A percentile compares a stretch with the other conserved stretches of the same genome.
phyloP scores from a whole-genome alignment of 2,113 vertebrate species.

The Gasterosteus nipponicus region DNA sequence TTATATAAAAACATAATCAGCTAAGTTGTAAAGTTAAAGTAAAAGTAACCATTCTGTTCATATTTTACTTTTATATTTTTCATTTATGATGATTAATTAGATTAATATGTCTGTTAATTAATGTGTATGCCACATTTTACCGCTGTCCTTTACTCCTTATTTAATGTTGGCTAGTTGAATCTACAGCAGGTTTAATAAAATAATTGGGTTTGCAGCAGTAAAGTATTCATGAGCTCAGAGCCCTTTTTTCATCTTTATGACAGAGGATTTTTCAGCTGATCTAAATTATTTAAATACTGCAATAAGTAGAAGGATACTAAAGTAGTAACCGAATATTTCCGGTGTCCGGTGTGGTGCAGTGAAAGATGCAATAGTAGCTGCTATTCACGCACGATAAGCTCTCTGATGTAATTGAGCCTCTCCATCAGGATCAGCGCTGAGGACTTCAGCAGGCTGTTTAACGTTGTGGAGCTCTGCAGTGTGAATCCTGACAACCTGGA shows the following conservation, averaged over 20 bases:
- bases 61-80: background rate
- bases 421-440: slow-evolving; percentile 79
- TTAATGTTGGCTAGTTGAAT: background rate
- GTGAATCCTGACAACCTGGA: slow-evolving; percentile 74
- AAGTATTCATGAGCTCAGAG: background rate
- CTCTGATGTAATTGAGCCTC: background rate
- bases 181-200: background rate
- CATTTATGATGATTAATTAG: background rate
- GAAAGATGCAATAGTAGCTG: background rate
- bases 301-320: background rate
- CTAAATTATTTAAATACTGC: background rate
- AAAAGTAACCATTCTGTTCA: background rate
- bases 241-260: background rate
- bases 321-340: background rate
- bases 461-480: slow-evolving; percentile 81
- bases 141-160: background rate
- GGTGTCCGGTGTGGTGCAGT: background rate
- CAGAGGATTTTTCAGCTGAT: background rate
- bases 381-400: background rate
- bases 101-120: background rate
- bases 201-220: background rate
- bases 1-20: background rate
- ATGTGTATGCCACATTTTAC: background rate
- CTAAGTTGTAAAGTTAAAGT: background rate
- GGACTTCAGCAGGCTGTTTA: slow-evolving; percentile 77